Evolutionary conservation across 2,113 vertebrate species (phyloP), one percentile per base, ranked within the genome.

Genomic region (Myotis brandtii): DNA sequence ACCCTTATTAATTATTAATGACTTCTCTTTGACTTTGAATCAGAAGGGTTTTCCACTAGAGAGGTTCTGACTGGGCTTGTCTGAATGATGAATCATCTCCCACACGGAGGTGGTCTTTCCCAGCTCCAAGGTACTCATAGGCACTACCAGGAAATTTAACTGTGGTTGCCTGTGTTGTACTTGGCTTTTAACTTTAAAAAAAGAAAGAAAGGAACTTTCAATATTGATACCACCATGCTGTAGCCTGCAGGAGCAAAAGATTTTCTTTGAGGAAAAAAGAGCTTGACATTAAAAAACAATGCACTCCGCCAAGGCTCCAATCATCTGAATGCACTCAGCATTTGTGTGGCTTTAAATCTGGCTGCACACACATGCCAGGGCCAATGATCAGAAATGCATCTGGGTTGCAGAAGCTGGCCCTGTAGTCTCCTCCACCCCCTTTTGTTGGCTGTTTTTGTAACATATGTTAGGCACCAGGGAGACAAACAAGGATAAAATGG

Each of bases 1-100:
- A 56, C 50, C 34, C 40, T 30, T 96, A 96, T 97, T 98, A 96
- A 97, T 94, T 97, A 95, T 96, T 96, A 96, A 95, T 83, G 79
- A 72, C 75, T 95, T 96, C 82, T 96, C 82, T 46, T 82, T 70
- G 85, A 89, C 82, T 97, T 94, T 94, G 96, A 93, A 82, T 93
- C 59, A 32, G 59, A 97, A 75, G 82, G 1, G n/a, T 48, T 83
- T 93, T 70, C 52, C 90, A 32, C 73, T 70, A 27, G 81, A 86
- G 85, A 62, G 14, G 1, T 25, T 67, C 76, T 82, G 40, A 82
- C 40, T 21, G 30, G 18, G 56, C 76, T 84, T 84, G 79, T 93
- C 70, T 52, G 56, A 90, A 93, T 93, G 87, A 96, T 96, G 81
- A 96, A 94, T 97, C 0, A 0, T 98, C 95, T 94, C 89, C 95